These are phyloP conservation scores for Psittacula cyanocephala DNA, from an alignment of 2,113 vertebrate genomes.

Conservation along the genomic window DNA sequence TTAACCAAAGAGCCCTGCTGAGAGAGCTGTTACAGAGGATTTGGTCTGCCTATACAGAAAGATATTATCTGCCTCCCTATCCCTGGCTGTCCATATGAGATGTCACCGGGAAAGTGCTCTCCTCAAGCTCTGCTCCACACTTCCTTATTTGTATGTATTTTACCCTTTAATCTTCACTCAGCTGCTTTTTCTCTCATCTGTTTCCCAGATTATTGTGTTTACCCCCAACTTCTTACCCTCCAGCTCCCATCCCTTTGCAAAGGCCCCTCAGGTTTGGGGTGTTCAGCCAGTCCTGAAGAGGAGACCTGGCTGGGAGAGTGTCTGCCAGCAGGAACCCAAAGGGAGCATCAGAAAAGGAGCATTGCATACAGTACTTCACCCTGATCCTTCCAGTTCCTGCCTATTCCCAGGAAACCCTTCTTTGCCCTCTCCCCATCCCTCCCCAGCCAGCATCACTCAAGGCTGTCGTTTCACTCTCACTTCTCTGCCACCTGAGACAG, in stretches of 20 bases:
- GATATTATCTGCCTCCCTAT: neutral
- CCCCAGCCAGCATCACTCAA: neutral
- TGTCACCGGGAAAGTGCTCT: neutral
- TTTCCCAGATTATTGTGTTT: neutral
- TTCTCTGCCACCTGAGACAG: neutral
- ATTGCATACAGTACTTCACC: neutral
- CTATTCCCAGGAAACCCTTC: neutral
- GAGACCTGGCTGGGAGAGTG: neutral
- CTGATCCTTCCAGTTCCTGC: fast-evolving
- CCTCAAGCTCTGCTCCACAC: neutral
- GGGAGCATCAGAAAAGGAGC: neutral
- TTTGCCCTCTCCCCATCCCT: neutral
- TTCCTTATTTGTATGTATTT: neutral
- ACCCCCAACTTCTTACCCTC: neutral
- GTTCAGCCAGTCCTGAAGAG: neutral
- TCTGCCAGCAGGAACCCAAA: neutral
- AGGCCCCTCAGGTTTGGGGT: neutral
- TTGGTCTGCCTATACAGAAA: neutral
- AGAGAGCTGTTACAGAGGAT: neutral
- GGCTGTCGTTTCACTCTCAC: neutral
- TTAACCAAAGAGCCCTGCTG: neutral
- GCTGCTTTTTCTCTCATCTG: neutral
- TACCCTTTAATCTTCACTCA: neutral
- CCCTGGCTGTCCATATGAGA: neutral
- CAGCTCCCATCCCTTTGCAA: neutral